phyloP scores from a whole-genome alignment of 2,113 vertebrate genomes.

The Coracopsis vasa region DNA sequence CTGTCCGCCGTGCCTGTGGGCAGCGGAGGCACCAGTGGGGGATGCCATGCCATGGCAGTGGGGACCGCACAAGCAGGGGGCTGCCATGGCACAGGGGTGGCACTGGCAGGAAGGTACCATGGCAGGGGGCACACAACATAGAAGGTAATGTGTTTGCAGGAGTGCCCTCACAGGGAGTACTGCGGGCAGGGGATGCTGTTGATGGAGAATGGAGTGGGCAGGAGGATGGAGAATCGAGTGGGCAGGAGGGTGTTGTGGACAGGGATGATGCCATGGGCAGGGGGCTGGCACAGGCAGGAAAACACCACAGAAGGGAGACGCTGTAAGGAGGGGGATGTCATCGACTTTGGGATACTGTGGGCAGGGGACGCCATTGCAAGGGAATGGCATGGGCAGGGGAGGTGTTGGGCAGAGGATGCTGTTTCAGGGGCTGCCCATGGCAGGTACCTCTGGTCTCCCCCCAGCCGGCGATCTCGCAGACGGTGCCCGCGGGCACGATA shows the following conservation, averaged over 20 bases:
- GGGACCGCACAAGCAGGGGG: neutral
- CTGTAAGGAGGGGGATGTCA: neutral
- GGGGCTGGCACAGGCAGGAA: neutral
- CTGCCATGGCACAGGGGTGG: neutral
- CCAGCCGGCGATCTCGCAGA: conserved; percentile 94
- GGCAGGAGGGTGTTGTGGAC: neutral
- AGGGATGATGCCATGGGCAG: neutral
- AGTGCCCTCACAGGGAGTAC: neutral
- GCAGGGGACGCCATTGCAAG: neutral
- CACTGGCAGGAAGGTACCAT: neutral
- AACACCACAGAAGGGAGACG: neutral
- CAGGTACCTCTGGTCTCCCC: conserved; percentile 87
- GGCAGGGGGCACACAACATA: neutral
- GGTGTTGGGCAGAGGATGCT: neutral
- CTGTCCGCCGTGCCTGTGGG: conserved; percentile 78
- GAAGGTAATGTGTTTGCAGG: neutral
- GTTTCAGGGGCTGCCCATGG: accelerated
- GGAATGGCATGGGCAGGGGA: neutral
- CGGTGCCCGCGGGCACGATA: conserved; percentile 80
- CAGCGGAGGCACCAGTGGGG: neutral
- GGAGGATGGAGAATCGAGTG: neutral
- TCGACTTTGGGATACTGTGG: neutral
- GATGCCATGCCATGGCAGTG: neutral
- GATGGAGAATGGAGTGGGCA: neutral
- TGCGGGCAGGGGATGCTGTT: neutral